Percentiles rank a stretch among this genome's conserved stretches.
These are phyloP conservation scores for Drosophila lutescens DNA, from an alignment of 2,888 invertebrate genomes.

Conservation along the genomic window DNA sequence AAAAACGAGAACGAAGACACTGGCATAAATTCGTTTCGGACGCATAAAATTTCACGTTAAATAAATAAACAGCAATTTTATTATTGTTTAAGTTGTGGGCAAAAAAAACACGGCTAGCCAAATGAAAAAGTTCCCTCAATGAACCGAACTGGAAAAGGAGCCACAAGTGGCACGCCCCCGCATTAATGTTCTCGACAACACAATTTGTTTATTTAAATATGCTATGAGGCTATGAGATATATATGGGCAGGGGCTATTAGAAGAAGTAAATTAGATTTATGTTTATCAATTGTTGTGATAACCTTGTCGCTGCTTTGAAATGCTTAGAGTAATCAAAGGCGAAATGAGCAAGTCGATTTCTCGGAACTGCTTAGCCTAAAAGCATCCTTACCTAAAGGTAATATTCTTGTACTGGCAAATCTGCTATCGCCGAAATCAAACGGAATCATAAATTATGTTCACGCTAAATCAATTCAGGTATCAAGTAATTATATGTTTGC, in stretches of 20 bases:
- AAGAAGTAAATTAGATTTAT: slow-evolving; percentile 47
- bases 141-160: slow-evolving; percentile 39
- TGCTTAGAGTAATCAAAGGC: slow-evolving; percentile 5
- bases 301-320: slow-evolving; percentile 24
- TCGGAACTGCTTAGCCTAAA: neutral
- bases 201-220: slow-evolving; percentile 49
- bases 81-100: slow-evolving; percentile 61
- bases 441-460: slow-evolving; percentile 44
- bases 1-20: slow-evolving; percentile 51
- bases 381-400: neutral
- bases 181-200: slow-evolving; percentile 24
- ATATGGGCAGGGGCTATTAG: slow-evolving; percentile 24
- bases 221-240: slow-evolving; percentile 48
- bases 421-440: slow-evolving; percentile 11
- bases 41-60: slow-evolving; percentile 62
- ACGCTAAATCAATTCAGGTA: slow-evolving; percentile 39
- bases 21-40: slow-evolving; percentile 55
- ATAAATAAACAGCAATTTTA: slow-evolving; percentile 68
- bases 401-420: neutral
- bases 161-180: slow-evolving; percentile 57
- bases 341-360: neutral
- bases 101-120: slow-evolving; percentile 42
- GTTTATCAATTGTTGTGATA: slow-evolving; percentile 46
- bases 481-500: slow-evolving; percentile 49
- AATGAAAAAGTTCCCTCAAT: slow-evolving; percentile 54